These are phyloP conservation scores for Harlomillsia oculata DNA, from an alignment of 1,140 invertebrate genomes.

Conservation along the genomic window DNA sequence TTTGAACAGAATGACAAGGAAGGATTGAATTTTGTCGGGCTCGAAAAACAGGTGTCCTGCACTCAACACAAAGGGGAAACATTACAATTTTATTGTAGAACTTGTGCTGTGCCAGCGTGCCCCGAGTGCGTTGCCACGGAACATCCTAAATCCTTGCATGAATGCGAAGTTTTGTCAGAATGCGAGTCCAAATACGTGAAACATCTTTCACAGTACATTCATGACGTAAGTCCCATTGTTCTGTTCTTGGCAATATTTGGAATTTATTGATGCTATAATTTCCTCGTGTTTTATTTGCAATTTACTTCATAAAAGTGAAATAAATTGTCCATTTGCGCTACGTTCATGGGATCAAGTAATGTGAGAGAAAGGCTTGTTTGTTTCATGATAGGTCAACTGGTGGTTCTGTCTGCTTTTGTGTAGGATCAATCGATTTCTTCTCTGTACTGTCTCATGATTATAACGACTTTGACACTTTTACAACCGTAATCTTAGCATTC, in stretches of 20 bases:
- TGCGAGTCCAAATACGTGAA: conserved; percentile 74
- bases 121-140: conserved; percentile 85
- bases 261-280: too few species aligned
- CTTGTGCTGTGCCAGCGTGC: conserved; percentile 80
- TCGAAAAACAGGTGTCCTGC: conserved; percentile 48
- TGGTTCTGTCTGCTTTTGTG: too few species aligned
- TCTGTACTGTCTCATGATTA: too few species aligned
- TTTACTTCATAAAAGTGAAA: too few species aligned
- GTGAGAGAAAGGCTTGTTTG: too few species aligned
- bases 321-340: too few species aligned
- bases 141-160: conserved; percentile 73
- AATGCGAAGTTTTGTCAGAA: conserved; percentile 70
- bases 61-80: conserved; percentile 74
- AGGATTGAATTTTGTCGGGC: conserved; percentile 37
- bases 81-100: conserved; percentile 83
- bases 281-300: too few species aligned
- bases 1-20: conserved; percentile 42
- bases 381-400: too few species aligned
- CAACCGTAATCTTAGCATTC: too few species aligned
- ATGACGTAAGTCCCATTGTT: conserved; percentile 50
- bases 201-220: conserved; percentile 63
- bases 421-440: too few species aligned
- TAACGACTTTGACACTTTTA: too few species aligned
- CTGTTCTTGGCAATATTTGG: neutral
- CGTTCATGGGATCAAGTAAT: too few species aligned